Conservation (phyloP, 2,888 invertebrate species). For the Monopis laevigella region DNA sequence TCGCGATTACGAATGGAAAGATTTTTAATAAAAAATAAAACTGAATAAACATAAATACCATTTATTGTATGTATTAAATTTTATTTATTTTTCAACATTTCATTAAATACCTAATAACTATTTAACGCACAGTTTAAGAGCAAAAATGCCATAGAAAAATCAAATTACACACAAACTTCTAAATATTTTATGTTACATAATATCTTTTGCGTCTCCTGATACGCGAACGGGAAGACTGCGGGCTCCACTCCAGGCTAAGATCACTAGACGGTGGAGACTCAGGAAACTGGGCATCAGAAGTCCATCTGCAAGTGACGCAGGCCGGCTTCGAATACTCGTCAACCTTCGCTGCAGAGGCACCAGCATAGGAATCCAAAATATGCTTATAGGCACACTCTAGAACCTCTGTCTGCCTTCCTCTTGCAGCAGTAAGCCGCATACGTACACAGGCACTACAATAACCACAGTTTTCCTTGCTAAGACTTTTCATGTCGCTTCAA, state of each 20-base stretch:
- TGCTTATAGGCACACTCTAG: conserved; percentile 60
- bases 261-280: conserved; percentile 57
- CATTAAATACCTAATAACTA: no score
- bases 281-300: conserved; percentile 57
- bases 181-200: conserved; percentile 28
- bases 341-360: conserved; percentile 25
- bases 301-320: conserved; percentile 57
- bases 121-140: no score
- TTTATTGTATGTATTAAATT: no score
- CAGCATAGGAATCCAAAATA: conserved; percentile 51
- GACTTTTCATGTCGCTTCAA: conserved; percentile 26
- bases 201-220: conserved; percentile 48
- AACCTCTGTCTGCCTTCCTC: conserved; percentile 50
- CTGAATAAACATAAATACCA: no score
- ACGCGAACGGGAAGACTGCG: conserved; percentile 42
- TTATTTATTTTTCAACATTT: no score
- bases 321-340: conserved; percentile 38
- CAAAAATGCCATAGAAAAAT: no score
- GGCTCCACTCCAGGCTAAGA: conserved; percentile 56
- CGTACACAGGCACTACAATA: conserved; percentile 59
- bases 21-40: no score
- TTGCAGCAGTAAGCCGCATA: conserved; percentile 42
- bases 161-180: no score
- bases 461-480: conserved; percentile 50
- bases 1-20: no score